Evolutionary conservation across 2,113 vertebrate genomes (phyloP).

Genomic region (Gavia stellata): DNA sequence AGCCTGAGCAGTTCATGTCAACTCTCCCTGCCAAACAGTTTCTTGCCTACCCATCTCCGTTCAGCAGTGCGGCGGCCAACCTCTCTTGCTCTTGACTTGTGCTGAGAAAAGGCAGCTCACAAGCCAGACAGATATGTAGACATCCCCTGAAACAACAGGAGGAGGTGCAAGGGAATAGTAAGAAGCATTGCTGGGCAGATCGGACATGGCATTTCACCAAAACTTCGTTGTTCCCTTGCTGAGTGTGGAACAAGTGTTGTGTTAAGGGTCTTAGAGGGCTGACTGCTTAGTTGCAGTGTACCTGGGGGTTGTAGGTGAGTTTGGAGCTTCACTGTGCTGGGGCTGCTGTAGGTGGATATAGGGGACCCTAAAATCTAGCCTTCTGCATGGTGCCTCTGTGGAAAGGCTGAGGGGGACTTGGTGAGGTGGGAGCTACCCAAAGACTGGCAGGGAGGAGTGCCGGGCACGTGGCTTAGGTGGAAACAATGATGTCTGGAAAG

Average conservation of each 20-base stretch:
- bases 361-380: neutral
- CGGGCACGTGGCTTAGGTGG: neutral
- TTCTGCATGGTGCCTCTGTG: neutral
- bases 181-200: neutral
- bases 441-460: neutral
- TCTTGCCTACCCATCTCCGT: constrained; percentile 1
- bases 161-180: neutral
- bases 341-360: neutral
- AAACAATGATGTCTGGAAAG: neutral
- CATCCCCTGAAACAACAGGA: neutral
- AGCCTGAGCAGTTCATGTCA: constrained; percentile 28
- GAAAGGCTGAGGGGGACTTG: neutral
- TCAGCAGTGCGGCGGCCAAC: neutral
- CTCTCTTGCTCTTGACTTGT: neutral
- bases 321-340: neutral
- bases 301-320: neutral
- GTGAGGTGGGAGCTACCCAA: neutral
- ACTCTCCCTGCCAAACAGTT: constrained; percentile 10
- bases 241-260: neutral
- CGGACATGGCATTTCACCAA: neutral
- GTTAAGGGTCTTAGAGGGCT: neutral
- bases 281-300: neutral
- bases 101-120: constrained; percentile 15
- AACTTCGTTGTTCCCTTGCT: neutral
- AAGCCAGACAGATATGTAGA: neutral